phyloP scores from a whole-genome alignment of 2,888 invertebrate genomes.

The Drosophila pullipes region DNA sequence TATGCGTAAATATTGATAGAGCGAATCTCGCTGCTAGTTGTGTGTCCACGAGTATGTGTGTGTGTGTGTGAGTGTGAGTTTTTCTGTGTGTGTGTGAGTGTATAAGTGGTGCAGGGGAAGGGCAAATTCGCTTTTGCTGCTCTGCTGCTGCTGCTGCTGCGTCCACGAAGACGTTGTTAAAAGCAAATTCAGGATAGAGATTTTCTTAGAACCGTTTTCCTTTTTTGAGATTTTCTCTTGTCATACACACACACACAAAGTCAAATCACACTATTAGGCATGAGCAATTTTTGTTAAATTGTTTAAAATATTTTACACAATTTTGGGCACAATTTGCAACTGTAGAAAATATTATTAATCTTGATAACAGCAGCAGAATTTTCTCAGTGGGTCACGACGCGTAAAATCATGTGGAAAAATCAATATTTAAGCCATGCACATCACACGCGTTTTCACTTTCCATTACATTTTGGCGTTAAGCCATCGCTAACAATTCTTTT shows the following conservation, averaged over 20 bases:
- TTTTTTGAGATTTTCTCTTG: constrained; percentile 62
- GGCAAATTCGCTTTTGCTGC: constrained; percentile 69
- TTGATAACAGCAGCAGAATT: constrained; percentile 19
- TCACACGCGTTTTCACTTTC: constrained; percentile 72
- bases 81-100: constrained; percentile 21
- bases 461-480: constrained; percentile 15
- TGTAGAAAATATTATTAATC: constrained; percentile 4
- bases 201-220: constrained; percentile 70
- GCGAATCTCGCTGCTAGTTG: constrained; percentile 45
- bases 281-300: constrained; percentile 16
- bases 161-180: constrained; percentile 65
- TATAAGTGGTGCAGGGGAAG: constrained; percentile 43
- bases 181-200: constrained; percentile 80
- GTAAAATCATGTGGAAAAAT: constrained; percentile 71
- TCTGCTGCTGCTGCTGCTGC: constrained; percentile 47
- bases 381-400: constrained; percentile 45
- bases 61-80: constrained; percentile 20
- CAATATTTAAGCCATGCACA: constrained; percentile 64
- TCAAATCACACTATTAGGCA: constrained; percentile 14
- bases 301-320: constrained; percentile 1
- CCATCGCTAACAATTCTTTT: constrained; percentile 20
- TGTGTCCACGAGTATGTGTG: constrained; percentile 16
- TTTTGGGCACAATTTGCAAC: neutral
- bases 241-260: constrained; percentile 30
- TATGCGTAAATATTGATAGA: constrained; percentile 80